Conservation (phyloP, 2,888 invertebrate genomes). For the Oasisia sp. region DNA sequence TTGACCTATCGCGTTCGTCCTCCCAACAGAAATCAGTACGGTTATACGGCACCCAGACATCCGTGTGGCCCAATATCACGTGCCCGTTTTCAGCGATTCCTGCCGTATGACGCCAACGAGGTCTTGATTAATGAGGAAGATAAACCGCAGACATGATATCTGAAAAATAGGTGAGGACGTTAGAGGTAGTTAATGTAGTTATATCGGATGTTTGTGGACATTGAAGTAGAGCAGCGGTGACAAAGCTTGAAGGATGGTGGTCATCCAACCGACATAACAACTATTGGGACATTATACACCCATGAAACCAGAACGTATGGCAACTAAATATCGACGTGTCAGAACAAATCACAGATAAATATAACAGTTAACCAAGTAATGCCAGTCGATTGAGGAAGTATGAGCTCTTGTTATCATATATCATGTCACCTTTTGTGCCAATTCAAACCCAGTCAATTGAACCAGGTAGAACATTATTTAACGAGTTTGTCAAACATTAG, state of each 20-base stretch:
- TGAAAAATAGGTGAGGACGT: constrained; percentile 64
- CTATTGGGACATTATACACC: not conserved
- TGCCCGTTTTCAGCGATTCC: constrained; percentile 73
- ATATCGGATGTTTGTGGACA: not conserved
- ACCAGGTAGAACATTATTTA: not conserved
- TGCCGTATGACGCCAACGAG: constrained; percentile 88
- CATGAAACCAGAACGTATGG: not conserved
- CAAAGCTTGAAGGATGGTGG: not conserved
- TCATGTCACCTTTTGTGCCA: not conserved
- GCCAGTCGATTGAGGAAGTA: not conserved
- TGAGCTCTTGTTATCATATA: not conserved
- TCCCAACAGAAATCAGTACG: not conserved
- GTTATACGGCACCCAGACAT: not conserved
- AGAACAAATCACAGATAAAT: not conserved
- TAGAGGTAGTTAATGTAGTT: too few relatives aligned
- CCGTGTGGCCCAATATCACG: not conserved
- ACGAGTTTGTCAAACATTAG: not conserved
- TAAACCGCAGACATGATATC: constrained; percentile 90
- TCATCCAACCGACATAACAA: not conserved
- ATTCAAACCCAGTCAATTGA: not conserved
- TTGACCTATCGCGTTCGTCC: not conserved
- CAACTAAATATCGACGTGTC: not conserved
- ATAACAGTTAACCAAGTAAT: not conserved
- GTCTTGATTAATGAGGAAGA: constrained; percentile 92
- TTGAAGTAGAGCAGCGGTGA: not conserved